Evolutionary conservation across 2,113 vertebrate species (phyloP).

Genomic region (Etheostoma cragini): DNA sequence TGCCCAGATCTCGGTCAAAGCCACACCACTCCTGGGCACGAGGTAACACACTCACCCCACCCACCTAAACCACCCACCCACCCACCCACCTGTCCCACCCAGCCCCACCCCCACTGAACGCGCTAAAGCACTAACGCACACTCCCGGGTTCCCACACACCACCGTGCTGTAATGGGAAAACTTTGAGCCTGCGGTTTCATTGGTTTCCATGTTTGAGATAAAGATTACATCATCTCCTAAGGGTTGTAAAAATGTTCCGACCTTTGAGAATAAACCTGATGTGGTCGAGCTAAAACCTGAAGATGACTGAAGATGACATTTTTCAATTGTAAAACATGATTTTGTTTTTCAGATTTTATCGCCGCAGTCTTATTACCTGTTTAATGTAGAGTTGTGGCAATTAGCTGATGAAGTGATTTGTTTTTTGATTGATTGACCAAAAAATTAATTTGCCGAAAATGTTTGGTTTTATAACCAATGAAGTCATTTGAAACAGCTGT

Average conservation of each 20-base stretch:
- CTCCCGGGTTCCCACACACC: slow-evolving; percentile 12
- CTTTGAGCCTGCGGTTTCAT: neutral
- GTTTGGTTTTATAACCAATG: too few relatives aligned
- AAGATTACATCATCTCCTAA: neutral
- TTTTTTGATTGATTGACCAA: neutral
- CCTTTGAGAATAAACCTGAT: neutral
- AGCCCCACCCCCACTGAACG: slow-evolving; percentile 34
- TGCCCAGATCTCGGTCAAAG: slow-evolving; percentile 87
- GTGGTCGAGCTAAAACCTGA: neutral
- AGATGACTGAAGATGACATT: neutral
- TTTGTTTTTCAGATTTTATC: neutral
- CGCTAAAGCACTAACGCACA: slow-evolving; percentile 70
- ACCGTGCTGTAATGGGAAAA: neutral
- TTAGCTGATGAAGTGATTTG: neutral
- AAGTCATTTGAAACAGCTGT: neutral
- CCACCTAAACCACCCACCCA: slow-evolving; percentile 41
- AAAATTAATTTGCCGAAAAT: too few relatives aligned
- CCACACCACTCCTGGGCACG: slow-evolving; percentile 80
- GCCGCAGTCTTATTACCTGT: neutral
- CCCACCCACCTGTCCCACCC: slow-evolving; percentile 25
- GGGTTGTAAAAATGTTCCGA: neutral
- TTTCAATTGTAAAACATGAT: neutral
- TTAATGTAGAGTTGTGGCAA: neutral
- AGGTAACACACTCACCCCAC: slow-evolving; percentile 83
- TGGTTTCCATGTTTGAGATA: slow-evolving; percentile 18